phyloP scores from a whole-genome alignment of 2,797 vertebrate genomes.

The Champsocephalus esox region DNA sequence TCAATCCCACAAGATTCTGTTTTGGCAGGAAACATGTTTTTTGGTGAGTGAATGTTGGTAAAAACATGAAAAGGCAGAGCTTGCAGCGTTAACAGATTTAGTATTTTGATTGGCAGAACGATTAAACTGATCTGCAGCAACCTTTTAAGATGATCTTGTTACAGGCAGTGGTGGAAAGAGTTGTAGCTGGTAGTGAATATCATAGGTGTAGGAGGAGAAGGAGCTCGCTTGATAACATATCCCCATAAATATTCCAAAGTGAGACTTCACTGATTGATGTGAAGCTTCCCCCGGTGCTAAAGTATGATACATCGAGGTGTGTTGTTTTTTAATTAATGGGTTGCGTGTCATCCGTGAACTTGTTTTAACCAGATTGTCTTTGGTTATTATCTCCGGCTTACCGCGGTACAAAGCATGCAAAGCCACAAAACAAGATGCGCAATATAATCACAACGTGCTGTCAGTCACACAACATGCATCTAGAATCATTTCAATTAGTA shows the following conservation, averaged over 20 bases:
- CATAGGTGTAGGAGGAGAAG: not conserved
- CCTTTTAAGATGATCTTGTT: conserved; percentile 1
- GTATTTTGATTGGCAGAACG: conserved; percentile 7
- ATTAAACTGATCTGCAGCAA: conserved; percentile 5
- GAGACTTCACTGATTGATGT: not conserved
- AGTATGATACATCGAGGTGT: not conserved
- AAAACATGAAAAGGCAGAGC: not conserved
- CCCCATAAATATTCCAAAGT: not conserved
- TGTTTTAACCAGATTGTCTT: conserved; percentile 25
- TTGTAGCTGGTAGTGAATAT: not conserved
- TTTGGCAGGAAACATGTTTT: not conserved
- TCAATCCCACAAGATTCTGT: not conserved
- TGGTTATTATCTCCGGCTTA: conserved; percentile 20
- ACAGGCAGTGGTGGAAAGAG: not conserved
- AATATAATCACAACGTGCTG: conserved; percentile 38
- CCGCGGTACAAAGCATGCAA: conserved; percentile 19
- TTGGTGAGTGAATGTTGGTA: not conserved
- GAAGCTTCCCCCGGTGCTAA: not conserved
- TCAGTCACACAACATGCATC: conserved; percentile 65
- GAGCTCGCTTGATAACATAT: not conserved
- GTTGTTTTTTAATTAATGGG: conserved; percentile 19
- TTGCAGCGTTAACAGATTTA: conserved; percentile 11
- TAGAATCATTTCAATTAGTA: conserved; percentile 60
- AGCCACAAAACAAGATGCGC: conserved; percentile 45
- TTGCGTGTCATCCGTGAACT: conserved; percentile 13